These are phyloP conservation scores for Tubiluchus corallicola DNA, from an alignment of 2,888 invertebrate genomes.

Conservation along the genomic window DNA sequence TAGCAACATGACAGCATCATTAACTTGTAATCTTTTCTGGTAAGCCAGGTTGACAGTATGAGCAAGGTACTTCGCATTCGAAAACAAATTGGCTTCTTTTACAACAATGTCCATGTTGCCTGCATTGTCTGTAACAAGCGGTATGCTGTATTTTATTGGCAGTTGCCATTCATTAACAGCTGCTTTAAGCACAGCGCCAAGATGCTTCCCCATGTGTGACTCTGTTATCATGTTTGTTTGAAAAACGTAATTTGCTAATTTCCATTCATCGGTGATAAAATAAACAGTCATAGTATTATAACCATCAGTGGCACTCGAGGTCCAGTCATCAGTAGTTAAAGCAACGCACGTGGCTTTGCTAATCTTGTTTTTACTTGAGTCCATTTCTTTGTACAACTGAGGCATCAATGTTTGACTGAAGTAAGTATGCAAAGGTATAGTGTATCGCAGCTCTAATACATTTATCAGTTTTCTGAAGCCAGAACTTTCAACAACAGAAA, in stretches of 20 bases:
- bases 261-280: background rate
- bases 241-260: background rate
- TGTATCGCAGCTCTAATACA: background rate
- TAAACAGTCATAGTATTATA: background rate
- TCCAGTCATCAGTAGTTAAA: background rate
- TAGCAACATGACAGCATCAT: too few species aligned
- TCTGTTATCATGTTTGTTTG: background rate
- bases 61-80: background rate
- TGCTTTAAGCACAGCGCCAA: background rate
- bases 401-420: background rate
- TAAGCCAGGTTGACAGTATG: background rate
- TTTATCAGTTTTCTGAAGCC: background rate
- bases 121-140: background rate
- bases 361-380: background rate
- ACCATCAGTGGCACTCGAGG: background rate
- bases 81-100: background rate
- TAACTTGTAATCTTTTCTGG: constrained; percentile 1
- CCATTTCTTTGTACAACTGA: background rate
- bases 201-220: background rate
- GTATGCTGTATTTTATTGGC: background rate
- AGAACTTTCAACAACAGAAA: background rate
- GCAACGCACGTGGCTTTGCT: background rate
- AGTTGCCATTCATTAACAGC: background rate
- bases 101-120: background rate
- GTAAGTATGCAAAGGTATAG: background rate